phyloP scores from a whole-genome alignment of 35 echinoderm and acorn worm genomes.

The Eucidaris tribuloides region DNA sequence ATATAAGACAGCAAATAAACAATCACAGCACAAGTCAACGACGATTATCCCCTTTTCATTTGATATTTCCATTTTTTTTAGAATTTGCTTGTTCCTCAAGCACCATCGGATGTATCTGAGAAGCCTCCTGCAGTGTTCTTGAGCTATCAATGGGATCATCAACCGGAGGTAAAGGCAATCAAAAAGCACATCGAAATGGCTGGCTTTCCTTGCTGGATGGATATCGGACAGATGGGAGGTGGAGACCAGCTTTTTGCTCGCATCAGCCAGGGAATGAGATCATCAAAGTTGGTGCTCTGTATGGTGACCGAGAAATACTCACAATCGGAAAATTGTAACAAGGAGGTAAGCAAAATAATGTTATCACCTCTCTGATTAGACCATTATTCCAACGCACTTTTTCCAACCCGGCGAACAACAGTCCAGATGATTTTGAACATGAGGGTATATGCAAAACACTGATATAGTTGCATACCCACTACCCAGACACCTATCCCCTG shows the following conservation, averaged over 20 bases:
- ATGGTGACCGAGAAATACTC: conserved; percentile 93
- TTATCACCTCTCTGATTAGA: too few species aligned
- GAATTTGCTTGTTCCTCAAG: conserved; percentile 70
- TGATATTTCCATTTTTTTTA: too few species aligned
- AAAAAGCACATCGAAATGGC: conserved; percentile 90
- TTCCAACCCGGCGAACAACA: too few species aligned
- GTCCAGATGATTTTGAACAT: too few species aligned
- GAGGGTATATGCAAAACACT: too few species aligned
- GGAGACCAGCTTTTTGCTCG: conserved; percentile 81
- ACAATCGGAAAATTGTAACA: conserved; percentile 93
- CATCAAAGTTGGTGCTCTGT: conserved; percentile 87
- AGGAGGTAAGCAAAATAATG: conserved; percentile 85
- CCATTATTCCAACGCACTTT: too few species aligned
- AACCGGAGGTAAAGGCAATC: conserved; percentile 75
- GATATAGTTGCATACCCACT: too few species aligned
- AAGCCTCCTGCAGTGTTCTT: conserved; percentile 77
- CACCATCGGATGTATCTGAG: conserved; percentile 19
- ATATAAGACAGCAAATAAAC: too few species aligned
- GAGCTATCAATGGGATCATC: conserved; percentile 97
- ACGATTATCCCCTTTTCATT: too few species aligned
- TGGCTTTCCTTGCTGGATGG: conserved; percentile 86
- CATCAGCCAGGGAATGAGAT: conserved; percentile 92
- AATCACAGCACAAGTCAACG: too few species aligned
- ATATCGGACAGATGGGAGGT: conserved; percentile 97
- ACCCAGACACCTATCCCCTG: too few species aligned